phyloP scores from a whole-genome alignment of 2,888 invertebrate species.

The Cataglyphis altisquamis region DNA sequence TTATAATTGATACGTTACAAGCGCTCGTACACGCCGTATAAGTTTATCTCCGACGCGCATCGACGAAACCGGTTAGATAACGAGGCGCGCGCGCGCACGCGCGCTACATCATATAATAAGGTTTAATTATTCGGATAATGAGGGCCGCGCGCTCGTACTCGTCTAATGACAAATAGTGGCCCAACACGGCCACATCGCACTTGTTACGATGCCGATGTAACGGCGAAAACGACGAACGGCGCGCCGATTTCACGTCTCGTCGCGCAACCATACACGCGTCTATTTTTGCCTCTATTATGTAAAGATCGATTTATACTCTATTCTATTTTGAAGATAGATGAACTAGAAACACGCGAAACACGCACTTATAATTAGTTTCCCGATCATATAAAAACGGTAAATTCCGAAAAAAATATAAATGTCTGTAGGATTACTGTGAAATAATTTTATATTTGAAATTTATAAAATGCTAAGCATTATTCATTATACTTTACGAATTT shows the following conservation, averaged over 20 bases:
- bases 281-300: slow-evolving; percentile 23
- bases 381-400: not conserved
- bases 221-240: slow-evolving; percentile 27
- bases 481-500: not conserved
- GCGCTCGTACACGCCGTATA: slow-evolving; percentile 74
- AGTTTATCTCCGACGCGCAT: slow-evolving; percentile 74
- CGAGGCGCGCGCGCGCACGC: slow-evolving; percentile 60
- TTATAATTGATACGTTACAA: slow-evolving; percentile 76
- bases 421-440: not conserved
- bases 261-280: slow-evolving; percentile 23
- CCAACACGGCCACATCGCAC: slow-evolving; percentile 10
- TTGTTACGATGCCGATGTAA: slow-evolving; percentile 11
- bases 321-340: not conserved
- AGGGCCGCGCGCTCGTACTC: slow-evolving; percentile 55
- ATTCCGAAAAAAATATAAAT: not conserved
- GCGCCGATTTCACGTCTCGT: slow-evolving; percentile 41
- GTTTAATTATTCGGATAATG: slow-evolving; percentile 76
- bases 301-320: slow-evolving; percentile 33
- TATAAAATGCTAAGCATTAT: not conserved
- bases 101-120: slow-evolving; percentile 74
- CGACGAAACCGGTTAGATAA: slow-evolving; percentile 77
- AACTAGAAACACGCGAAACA: not conserved
- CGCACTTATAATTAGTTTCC: no score
- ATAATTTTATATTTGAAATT: not conserved
- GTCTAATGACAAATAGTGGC: slow-evolving; percentile 69